phyloP scores from a whole-genome alignment of 2,888 invertebrate genomes.

The Cetonia aurata region DNA sequence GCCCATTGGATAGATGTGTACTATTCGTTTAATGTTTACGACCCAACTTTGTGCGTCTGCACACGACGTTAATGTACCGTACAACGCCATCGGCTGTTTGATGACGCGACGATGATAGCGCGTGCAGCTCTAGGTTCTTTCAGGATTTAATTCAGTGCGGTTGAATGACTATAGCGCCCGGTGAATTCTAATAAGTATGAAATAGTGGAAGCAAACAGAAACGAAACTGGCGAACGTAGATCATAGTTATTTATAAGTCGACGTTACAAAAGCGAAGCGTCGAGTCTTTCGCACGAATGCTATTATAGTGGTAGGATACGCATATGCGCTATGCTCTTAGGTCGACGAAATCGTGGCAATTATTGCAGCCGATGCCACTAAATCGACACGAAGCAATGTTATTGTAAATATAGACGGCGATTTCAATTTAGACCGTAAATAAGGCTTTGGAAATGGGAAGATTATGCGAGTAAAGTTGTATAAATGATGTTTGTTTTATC shows the following conservation, averaged over 20 bases:
- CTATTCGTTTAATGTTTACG: neutral
- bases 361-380: slow-evolving; percentile 17
- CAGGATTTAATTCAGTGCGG: slow-evolving; percentile 19
- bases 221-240: slow-evolving; percentile 8
- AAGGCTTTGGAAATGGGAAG: neutral
- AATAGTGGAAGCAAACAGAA: slow-evolving; percentile 24
- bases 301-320: no score
- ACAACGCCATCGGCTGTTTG: no score
- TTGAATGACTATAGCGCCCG: slow-evolving; percentile 27
- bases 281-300: slow-evolving; percentile 7
- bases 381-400: slow-evolving; percentile 6
- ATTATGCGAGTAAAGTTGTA: no score
- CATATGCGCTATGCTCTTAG: neutral
- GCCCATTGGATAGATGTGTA: neutral
- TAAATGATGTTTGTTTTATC: no score
- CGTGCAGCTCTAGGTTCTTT: neutral
- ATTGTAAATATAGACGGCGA: no score
- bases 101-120: neutral
- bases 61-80: neutral
- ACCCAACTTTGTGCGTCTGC: neutral
- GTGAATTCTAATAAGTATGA: slow-evolving; percentile 37
- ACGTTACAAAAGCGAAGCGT: slow-evolving; percentile 16
- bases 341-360: slow-evolving; percentile 25
- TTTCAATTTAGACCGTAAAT: slow-evolving; percentile 20
- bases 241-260: slow-evolving; percentile 39